These are phyloP conservation scores for Argentina silus DNA, from an alignment of 2,797 vertebrate genomes.

Conservation along the genomic window DNA sequence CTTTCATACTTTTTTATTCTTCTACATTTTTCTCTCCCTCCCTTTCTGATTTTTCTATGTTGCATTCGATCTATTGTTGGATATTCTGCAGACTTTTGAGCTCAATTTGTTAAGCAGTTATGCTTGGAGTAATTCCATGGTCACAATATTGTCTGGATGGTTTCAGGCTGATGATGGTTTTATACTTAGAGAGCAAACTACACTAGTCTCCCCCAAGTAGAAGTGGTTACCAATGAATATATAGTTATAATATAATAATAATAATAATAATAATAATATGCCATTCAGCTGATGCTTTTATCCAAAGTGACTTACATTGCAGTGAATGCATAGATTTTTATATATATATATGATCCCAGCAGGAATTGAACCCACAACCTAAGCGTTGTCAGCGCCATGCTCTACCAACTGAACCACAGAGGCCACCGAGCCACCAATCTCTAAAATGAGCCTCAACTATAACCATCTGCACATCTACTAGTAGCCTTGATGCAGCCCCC, in stretches of 20 bases:
- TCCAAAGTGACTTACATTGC: no score
- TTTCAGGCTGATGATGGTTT: conserved; percentile 20
- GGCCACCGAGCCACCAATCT: background rate
- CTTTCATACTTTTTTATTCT: conserved; percentile 21
- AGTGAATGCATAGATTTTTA: no score
- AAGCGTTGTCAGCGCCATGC: no score
- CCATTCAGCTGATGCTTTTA: no score
- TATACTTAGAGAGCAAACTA: conserved; percentile 4
- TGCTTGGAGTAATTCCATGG: conserved; percentile 49
- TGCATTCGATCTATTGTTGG: conserved; percentile 36
- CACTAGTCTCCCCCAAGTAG: conserved; percentile 12
- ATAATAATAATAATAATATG: no score
- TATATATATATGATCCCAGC: no score
- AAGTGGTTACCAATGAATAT: background rate
- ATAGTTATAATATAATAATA: no score
- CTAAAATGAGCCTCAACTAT: conserved; percentile 9
- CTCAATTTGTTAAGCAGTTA: conserved; percentile 51
- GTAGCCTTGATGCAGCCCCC: no score
- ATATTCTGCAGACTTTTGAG: conserved; percentile 30
- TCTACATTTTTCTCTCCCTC: conserved; percentile 12
- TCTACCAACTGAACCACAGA: no score
- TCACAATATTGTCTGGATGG: conserved; percentile 43
- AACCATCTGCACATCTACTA: background rate
- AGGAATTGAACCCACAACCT: no score
- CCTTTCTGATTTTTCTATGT: conserved; percentile 6